phyloP scores from a whole-genome alignment of 2,113 vertebrate genomes.

The Poeciliopsis retropinna region DNA sequence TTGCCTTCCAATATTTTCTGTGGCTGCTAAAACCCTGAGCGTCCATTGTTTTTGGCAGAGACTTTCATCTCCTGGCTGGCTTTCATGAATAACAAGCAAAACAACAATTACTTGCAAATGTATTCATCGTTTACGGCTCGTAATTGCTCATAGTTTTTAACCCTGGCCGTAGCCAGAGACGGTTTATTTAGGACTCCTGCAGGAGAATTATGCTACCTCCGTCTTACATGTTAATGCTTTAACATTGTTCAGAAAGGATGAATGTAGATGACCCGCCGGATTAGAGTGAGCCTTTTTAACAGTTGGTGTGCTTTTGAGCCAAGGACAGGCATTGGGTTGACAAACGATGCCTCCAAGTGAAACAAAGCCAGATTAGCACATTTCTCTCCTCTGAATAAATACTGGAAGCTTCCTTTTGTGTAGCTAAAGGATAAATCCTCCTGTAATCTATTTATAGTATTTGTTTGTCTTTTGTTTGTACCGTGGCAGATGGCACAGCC shows the following conservation, averaged over 20 bases:
- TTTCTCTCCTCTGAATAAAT: constrained; percentile 60
- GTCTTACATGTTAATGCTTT: constrained; percentile 41
- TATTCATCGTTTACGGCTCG: constrained; percentile 72
- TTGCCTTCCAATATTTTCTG: constrained; percentile 75
- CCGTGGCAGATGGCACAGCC: constrained; percentile 50
- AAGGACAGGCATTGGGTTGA: constrained; percentile 40
- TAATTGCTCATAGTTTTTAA: constrained; percentile 54
- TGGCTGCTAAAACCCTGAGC: constrained; percentile 68
- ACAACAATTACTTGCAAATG: constrained; percentile 68
- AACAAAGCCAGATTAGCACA: constrained; percentile 71
- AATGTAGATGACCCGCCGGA: constrained; percentile 39
- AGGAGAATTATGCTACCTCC: constrained; percentile 34
- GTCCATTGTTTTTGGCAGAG: constrained; percentile 76
- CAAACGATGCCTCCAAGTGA: constrained; percentile 56
- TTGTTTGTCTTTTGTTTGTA: constrained; percentile 56
- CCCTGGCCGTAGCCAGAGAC: constrained; percentile 34
- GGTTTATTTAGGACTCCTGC: constrained; percentile 45
- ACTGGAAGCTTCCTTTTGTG: constrained; percentile 49
- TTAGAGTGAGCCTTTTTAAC: constrained; percentile 56
- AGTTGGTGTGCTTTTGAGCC: constrained; percentile 50
- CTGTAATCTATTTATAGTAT: constrained; percentile 71
- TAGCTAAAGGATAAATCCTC: constrained; percentile 49
- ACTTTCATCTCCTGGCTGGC: constrained; percentile 55
- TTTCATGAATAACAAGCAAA: constrained; percentile 70
- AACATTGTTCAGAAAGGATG: constrained; percentile 25